These are phyloP conservation scores for Phyto melanocephala DNA, from an alignment of 2,888 invertebrate species.

Conservation along the genomic window DNA sequence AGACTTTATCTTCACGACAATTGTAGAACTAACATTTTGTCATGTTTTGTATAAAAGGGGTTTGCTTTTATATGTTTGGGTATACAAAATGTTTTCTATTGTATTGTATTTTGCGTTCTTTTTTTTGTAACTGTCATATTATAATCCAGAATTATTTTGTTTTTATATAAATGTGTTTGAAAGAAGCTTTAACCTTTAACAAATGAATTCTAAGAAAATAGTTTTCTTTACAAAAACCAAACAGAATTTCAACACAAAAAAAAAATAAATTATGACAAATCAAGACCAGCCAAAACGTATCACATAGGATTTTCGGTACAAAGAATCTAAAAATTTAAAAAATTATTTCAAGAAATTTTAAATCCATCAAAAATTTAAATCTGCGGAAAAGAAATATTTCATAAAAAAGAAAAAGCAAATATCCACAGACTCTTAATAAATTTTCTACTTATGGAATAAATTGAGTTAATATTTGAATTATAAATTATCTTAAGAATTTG, in stretches of 20 bases:
- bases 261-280: neutral
- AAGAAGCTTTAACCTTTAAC: neutral
- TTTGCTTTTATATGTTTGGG: neutral
- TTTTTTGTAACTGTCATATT: neutral
- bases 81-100: neutral
- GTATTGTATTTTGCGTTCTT: neutral
- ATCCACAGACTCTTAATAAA: too few relatives aligned
- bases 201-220: neutral
- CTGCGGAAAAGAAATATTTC: too few relatives aligned
- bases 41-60: neutral
- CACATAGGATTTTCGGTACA: neutral
- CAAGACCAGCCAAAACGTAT: neutral
- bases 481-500: too few relatives aligned
- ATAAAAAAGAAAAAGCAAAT: too few relatives aligned
- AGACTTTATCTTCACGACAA: slow-evolving; percentile 52
- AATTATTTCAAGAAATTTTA: neutral
- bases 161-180: neutral
- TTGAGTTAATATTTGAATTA: too few relatives aligned
- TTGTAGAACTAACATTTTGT: slow-evolving; percentile 15
- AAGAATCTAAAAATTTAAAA: neutral
- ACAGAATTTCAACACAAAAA: neutral
- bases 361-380: neutral
- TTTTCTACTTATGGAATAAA: too few relatives aligned
- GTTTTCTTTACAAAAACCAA: neutral
- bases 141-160: slow-evolving; percentile 43